Percentiles rank a stretch among this genome's conserved stretches.
Conservation (phyloP, 2,888 invertebrate genomes). For the Pseudanteris insignis region DNA sequence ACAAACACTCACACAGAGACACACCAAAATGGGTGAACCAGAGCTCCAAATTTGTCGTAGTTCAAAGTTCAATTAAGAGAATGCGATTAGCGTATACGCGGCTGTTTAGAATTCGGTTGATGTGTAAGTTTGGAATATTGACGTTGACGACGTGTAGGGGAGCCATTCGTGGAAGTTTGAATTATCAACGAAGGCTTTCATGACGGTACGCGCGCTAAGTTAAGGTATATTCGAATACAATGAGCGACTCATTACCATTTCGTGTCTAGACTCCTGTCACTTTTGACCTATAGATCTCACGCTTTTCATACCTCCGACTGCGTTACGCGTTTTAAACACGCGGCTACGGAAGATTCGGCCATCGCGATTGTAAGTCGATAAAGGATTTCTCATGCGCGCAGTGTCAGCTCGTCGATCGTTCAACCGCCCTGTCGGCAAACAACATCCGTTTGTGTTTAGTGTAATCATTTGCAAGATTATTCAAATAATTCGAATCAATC, state of each 20-base stretch:
- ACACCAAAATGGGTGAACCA: too few species aligned
- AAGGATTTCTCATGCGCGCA: too few species aligned
- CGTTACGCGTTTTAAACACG: constrained; percentile 21
- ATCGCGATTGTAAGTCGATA: constrained; percentile 5
- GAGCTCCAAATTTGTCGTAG: constrained; percentile 12
- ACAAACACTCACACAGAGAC: too few species aligned
- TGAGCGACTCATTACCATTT: constrained; percentile 59
- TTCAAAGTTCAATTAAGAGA: constrained; percentile 28
- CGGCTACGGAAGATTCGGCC: constrained; percentile 7
- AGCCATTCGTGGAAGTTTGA: constrained; percentile 37
- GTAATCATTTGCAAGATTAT: too few species aligned
- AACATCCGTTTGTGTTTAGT: too few species aligned
- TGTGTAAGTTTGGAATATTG: constrained; percentile 33
- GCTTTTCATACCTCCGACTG: constrained; percentile 17
- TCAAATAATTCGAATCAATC: too few species aligned
- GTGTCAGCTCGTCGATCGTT: too few species aligned
- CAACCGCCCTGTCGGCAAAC: too few species aligned
- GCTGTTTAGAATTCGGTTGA: constrained; percentile 40
- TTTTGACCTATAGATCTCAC: constrained; percentile 51
- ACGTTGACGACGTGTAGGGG: constrained; percentile 20
- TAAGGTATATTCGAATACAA: constrained; percentile 59
- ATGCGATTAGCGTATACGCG: constrained; percentile 20
- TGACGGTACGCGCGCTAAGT: constrained; percentile 23
- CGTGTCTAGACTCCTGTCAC: constrained; percentile 55
- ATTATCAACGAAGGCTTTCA: constrained; percentile 36